Evolutionary conservation across 2,888 invertebrate species (phyloP), one percentile per base, ranked within the genome.

Genomic region (Tipula unca): DNA sequence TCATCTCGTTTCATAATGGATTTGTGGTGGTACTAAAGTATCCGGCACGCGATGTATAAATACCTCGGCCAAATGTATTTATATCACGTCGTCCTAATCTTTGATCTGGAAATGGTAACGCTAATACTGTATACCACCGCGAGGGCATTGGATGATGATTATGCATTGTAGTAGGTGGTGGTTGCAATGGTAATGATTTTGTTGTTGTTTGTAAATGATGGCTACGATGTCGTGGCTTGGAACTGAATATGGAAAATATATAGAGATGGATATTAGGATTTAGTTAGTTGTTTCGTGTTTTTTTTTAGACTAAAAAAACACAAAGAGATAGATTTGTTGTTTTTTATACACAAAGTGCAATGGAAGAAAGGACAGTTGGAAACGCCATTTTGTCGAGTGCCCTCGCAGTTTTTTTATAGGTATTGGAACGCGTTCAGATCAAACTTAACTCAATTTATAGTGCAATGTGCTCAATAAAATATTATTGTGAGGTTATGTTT

Each of bases 41-140:
- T 89, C 97, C 97, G 89, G 97, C 97, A 89, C 96, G 93, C 88
- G 94, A 94, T 89, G 96, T 94, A 89, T 92, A 92, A 87, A 91
- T 90, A 88, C 91, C 91, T 86, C 91, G 91, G 88, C 92, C 92
- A 88, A 91, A 92, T 86, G 92, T 92, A 88, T 91, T 92, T 88
- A 93, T 92, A 92, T 97, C 96, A 87, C 97, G 93, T 89, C 96
- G 92, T 88, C 96, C 97, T 89, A 97, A 94, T 91, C 96, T 97
- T 93, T 97, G 97, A 93, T 97, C 97, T 89, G 97, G 96, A 92
- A 97, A 97, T 88, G 97, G 97, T 89, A 97, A 93, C 88, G 97
- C 97, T 91, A 97, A 94, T 89, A 97, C 94, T 87, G 96, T 97
- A 93, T 96, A 97, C 96, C 96, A 96, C 88, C 96, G 93, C 88